These are phyloP conservation scores for Mimachlamys varia DNA, from an alignment of 2,888 invertebrate genomes.

Conservation along the genomic window DNA sequence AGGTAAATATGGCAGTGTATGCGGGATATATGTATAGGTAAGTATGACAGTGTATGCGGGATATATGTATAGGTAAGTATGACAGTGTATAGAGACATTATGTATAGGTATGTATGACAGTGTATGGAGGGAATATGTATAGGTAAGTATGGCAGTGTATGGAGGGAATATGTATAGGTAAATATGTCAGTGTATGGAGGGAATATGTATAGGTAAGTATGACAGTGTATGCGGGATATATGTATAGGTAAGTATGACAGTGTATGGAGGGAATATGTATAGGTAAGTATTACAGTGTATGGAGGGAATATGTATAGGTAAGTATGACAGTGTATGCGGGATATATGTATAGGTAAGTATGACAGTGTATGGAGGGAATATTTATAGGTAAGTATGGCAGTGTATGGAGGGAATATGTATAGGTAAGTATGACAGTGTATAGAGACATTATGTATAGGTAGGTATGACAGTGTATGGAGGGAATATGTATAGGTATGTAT, in stretches of 20 bases:
- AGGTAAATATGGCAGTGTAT: background rate
- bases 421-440: too few species aligned
- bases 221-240: background rate
- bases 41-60: background rate
- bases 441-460: too few species aligned
- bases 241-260: background rate
- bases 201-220: too few species aligned
- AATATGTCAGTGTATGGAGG: background rate
- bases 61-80: too few species aligned
- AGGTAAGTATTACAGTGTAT: background rate
- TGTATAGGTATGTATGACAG: too few species aligned
- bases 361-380: background rate
- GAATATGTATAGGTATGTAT: too few species aligned
- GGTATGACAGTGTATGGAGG: too few species aligned
- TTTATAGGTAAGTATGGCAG: background rate
- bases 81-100: too few species aligned
- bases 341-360: background rate
- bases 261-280: background rate
- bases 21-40: background rate
- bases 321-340: background rate
- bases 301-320: background rate
- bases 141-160: background rate
- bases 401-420: background rate
- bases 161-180: background rate
- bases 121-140: conserved; percentile 3